These are phyloP conservation scores for Athalia circularis DNA, from an alignment of 2,888 invertebrate species.

Conservation along the genomic window DNA sequence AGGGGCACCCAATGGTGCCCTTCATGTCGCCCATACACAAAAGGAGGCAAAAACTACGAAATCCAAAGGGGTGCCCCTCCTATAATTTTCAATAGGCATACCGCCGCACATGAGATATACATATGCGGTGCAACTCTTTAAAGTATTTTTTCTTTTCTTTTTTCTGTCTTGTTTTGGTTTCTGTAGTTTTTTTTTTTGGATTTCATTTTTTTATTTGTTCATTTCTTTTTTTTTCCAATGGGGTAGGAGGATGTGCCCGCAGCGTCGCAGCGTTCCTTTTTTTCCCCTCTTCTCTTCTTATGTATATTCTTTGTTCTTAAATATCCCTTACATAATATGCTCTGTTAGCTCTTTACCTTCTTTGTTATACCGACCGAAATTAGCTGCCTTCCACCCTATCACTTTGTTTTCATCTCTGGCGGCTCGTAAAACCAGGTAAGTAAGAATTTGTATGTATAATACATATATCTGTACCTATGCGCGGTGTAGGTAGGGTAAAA, in stretches of 20 bases:
- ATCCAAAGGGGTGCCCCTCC: conserved; percentile 34
- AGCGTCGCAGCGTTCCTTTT: background rate
- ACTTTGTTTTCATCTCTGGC: conserved; percentile 68
- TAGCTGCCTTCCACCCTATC: conserved; percentile 69
- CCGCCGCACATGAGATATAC: too few relatives aligned
- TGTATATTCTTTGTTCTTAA: conserved; percentile 24
- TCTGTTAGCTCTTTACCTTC: conserved; percentile 24
- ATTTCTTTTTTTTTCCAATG: background rate
- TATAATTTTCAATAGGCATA: background rate
- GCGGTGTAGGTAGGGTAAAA: background rate
- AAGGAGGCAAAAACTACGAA: conserved; percentile 35
- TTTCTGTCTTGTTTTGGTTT: background rate
- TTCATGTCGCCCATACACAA: conserved; percentile 3
- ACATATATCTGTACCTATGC: conserved; percentile 5
- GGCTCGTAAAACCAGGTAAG: background rate
- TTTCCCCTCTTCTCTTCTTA: conserved; percentile 35
- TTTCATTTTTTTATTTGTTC: background rate
- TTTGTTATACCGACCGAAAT: conserved; percentile 69
- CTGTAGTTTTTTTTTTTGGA: background rate
- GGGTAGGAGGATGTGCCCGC: background rate
- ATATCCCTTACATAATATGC: too few relatives aligned
- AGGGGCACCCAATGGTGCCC: conserved; percentile 20
- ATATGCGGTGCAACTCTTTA: too few relatives aligned
- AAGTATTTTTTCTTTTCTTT: too few relatives aligned
- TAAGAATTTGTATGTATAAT: background rate